Conservation (phyloP, 2,888 invertebrate species). For the Cantharis flavilabris region DNA sequence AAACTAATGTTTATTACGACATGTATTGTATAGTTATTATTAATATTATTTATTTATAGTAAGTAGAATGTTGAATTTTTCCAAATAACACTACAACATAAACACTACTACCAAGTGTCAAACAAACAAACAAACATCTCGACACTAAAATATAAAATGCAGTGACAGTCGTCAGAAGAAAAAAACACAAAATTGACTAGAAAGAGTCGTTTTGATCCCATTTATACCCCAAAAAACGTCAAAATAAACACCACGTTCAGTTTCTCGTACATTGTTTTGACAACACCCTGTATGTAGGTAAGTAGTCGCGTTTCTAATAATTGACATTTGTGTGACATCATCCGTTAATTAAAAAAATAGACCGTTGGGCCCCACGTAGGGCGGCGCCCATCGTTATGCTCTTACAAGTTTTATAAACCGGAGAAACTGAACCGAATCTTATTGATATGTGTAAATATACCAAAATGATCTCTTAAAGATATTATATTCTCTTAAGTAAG, state of each 20-base stretch:
- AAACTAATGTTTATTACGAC: constrained; percentile 60
- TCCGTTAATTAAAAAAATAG: not conserved
- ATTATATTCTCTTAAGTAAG: not conserved
- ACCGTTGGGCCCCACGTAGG: not conserved
- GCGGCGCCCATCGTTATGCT: not conserved
- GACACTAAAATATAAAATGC: not conserved
- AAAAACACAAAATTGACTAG: not conserved
- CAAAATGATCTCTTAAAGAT: not conserved
- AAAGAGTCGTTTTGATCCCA: not conserved
- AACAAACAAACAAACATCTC: not conserved
- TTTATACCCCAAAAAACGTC: not conserved
- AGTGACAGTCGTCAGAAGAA: not conserved
- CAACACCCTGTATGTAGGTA: not conserved
- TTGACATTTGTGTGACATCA: not conserved
- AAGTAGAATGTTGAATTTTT: constrained; percentile 48
- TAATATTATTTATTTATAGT: constrained; percentile 19
- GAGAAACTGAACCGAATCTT: not conserved
- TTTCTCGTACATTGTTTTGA: not conserved
- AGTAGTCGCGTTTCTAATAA: not conserved
- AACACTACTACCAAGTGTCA: constrained; percentile 7
- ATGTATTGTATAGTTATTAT: constrained; percentile 47
- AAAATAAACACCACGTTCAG: not conserved
- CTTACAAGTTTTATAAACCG: not conserved
- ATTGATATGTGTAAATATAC: not conserved
- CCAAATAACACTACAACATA: constrained; percentile 45